Evolutionary conservation across 2,888 invertebrate genomes (phyloP).

Genomic region (Mongoloraphidia duomilia): DNA sequence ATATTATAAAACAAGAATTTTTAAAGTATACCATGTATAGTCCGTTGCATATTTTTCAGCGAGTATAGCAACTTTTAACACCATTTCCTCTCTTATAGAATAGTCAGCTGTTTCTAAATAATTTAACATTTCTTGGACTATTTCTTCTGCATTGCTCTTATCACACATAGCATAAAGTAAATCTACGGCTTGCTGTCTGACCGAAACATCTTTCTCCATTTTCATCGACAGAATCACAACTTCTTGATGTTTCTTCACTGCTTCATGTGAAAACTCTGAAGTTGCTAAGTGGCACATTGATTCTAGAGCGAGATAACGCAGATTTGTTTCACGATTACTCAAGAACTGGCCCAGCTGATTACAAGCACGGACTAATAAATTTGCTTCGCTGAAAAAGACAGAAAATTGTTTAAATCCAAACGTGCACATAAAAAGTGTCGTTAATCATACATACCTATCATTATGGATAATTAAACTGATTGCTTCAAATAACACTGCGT

Average conservation of each 20-base stretch:
- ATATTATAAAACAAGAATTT: not conserved
- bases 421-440: not conserved
- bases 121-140: constrained; percentile 98
- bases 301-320: constrained; percentile 93
- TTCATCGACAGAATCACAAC: constrained; percentile 98
- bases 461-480: constrained; percentile 99
- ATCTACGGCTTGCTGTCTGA: constrained; percentile 95
- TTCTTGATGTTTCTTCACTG: constrained; percentile 99
- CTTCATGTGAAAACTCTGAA: constrained; percentile 98
- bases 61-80: constrained; percentile 95
- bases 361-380: constrained; percentile 91
- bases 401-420: not conserved
- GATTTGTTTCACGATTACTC: constrained; percentile 92
- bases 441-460: constrained; percentile 44
- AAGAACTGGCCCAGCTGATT: constrained; percentile 98
- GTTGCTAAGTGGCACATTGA: constrained; percentile 99
- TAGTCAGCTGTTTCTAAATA: constrained; percentile 99
- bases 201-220: constrained; percentile 97
- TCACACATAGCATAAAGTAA: constrained; percentile 99
- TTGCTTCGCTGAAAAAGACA: constrained; percentile 60
- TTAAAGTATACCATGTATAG: constrained; percentile 77
- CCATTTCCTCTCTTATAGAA: constrained; percentile 99
- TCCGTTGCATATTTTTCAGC: constrained; percentile 99
- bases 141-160: constrained; percentile 96
- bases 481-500: constrained; percentile 98